A percentile compares a stretch with the other conserved stretches of the same genome.
Conservation (phyloP, 1,140 invertebrate genomes). For the Apis florea region DNA sequence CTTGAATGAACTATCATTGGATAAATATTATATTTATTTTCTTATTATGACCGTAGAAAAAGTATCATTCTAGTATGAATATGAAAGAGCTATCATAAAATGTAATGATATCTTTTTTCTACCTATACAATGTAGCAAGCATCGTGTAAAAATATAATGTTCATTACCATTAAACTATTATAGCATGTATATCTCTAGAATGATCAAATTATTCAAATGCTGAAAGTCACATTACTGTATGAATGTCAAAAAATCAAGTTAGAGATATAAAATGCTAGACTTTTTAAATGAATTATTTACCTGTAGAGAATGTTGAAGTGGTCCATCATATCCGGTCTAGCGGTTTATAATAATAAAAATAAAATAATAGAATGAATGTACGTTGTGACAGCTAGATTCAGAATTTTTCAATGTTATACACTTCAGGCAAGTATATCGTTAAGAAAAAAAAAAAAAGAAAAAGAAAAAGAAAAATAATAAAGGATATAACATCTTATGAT, state of each 20-base stretch:
- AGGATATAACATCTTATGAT: neutral
- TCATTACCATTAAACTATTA: conserved; percentile 3
- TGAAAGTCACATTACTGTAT: conserved; percentile 19
- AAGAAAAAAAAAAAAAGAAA: neutral
- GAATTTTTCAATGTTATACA: conserved; percentile 22
- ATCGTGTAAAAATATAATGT: conserved; percentile 2
- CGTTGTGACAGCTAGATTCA: conserved; percentile 25
- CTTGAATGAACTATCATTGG: neutral
- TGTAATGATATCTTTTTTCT: neutral
- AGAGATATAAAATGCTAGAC: conserved; percentile 25
- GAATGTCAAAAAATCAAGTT: conserved; percentile 28
- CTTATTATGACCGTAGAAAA: neutral
- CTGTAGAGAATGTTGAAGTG: conserved; percentile 49
- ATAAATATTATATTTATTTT: neutral
- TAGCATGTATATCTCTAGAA: neutral
- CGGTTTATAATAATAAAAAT: conserved; percentile 49
- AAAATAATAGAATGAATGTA: conserved; percentile 52
- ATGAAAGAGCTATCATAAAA: neutral
- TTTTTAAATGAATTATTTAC: conserved; percentile 43
- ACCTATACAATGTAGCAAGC: conserved; percentile 12
- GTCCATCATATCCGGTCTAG: conserved; percentile 50
- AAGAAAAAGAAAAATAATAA: neutral
- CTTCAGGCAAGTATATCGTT: conserved; percentile 30
- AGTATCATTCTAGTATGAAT: too few species aligned
- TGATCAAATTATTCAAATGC: conserved; percentile 14